Evolutionary conservation across 2,888 invertebrate species (phyloP).

Genomic region (Chloroclystis v-ata): DNA sequence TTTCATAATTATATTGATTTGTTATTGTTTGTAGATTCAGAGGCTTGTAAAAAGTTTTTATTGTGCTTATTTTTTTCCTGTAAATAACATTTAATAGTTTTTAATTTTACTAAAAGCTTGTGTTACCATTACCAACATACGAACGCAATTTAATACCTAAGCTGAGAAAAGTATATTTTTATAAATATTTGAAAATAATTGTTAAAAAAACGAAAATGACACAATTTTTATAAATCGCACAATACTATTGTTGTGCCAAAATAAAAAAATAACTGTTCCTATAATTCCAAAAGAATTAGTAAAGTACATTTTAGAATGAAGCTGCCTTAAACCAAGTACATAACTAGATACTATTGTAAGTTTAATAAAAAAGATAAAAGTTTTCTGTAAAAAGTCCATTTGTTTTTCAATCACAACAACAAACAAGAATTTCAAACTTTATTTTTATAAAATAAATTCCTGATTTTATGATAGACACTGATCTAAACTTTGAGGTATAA

Average conservation of each 20-base stretch:
- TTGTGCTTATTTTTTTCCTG: slow-evolving; percentile 17
- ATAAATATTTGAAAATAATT: not conserved
- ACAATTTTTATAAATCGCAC: slow-evolving; percentile 1
- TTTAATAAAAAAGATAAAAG: no score
- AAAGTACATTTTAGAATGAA: not conserved
- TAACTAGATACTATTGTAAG: no score
- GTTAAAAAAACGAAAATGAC: slow-evolving; percentile 1
- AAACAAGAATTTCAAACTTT: no score
- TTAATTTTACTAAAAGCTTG: slow-evolving; percentile 8
- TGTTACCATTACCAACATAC: slow-evolving; percentile 16
- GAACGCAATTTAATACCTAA: slow-evolving; percentile 5
- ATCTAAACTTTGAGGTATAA: no score
- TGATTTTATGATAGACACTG: no score
- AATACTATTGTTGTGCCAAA: not conserved
- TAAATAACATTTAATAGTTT: no score
- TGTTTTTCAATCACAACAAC: no score
- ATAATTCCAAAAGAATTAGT: not conserved
- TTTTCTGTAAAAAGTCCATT: no score
- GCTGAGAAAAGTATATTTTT: slow-evolving; percentile 9
- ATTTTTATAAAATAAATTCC: no score
- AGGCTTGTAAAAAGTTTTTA: slow-evolving; percentile 5
- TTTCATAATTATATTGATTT: not conserved
- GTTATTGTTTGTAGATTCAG: slow-evolving; percentile 3
- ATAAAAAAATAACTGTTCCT: not conserved
- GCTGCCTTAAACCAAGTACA: not conserved